Conservation (phyloP, 2,797 vertebrate species). For the Gastrophryne carolinensis region DNA sequence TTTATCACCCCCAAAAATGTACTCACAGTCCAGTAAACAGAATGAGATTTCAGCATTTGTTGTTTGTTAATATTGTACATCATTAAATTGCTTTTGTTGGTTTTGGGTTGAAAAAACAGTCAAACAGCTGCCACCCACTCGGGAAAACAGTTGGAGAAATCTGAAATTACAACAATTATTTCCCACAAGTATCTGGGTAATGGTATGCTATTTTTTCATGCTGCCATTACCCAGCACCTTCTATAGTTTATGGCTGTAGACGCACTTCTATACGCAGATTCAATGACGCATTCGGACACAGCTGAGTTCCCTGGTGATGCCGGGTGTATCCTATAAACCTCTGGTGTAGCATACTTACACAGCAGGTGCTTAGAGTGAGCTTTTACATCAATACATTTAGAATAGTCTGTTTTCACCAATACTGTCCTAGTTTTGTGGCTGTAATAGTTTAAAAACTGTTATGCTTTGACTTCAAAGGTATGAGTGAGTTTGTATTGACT, state of each 20-base stretch:
- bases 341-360: not conserved
- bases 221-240: not conserved
- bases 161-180: not conserved
- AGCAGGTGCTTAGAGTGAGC: constrained; percentile 5
- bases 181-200: not conserved
- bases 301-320: not conserved
- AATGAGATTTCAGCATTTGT: too few relatives aligned
- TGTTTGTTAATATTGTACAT: too few relatives aligned
- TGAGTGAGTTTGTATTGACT: constrained; percentile 25
- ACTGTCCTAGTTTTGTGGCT: not conserved
- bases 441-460: not conserved
- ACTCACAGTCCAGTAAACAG: too few relatives aligned
- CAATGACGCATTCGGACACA: not conserved
- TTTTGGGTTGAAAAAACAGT: too few relatives aligned
- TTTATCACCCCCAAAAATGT: too few relatives aligned
- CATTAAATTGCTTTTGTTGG: too few relatives aligned
- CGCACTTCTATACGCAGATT: not conserved
- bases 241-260: not conserved
- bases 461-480: constrained; percentile 31
- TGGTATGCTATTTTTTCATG: not conserved
- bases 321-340: not conserved
- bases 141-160: not conserved
- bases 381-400: not conserved
- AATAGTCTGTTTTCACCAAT: constrained; percentile 16
- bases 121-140: not conserved